Conservation (phyloP, 2,797 vertebrate genomes). For the Myioborus melanocephalus region DNA sequence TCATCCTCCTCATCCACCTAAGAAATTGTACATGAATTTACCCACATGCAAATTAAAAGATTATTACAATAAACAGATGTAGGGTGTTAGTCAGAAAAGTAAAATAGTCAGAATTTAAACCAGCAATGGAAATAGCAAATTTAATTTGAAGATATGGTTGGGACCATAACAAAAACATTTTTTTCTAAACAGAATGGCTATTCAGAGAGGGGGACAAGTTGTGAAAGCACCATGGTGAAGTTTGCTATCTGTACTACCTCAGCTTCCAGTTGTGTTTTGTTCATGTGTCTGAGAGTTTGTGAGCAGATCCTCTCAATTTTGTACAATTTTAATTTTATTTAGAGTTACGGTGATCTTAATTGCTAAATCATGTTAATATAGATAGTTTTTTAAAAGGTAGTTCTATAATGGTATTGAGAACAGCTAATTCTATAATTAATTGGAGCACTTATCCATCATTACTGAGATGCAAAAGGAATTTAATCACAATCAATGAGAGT, state of each 20-base stretch:
- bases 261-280: not conserved
- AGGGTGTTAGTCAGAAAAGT: not conserved
- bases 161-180: not conserved
- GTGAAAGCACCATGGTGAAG: not conserved
- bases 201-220: not conserved
- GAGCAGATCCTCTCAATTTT: not conserved
- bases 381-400: not conserved
- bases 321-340: not conserved
- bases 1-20: not conserved
- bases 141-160: not conserved
- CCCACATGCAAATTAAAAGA: not conserved
- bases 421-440: not conserved
- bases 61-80: not conserved
- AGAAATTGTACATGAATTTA: slow-evolving; percentile 2
- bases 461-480: not conserved
- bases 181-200: not conserved
- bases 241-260: not conserved
- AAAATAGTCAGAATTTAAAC: not conserved
- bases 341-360: not conserved
- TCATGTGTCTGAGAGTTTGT: not conserved
- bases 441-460: not conserved
- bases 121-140: not conserved
- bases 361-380: not conserved
- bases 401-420: not conserved
- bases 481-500: not conserved